Conservation (phyloP, 2,888 invertebrate genomes). For the Protula sp. region DNA sequence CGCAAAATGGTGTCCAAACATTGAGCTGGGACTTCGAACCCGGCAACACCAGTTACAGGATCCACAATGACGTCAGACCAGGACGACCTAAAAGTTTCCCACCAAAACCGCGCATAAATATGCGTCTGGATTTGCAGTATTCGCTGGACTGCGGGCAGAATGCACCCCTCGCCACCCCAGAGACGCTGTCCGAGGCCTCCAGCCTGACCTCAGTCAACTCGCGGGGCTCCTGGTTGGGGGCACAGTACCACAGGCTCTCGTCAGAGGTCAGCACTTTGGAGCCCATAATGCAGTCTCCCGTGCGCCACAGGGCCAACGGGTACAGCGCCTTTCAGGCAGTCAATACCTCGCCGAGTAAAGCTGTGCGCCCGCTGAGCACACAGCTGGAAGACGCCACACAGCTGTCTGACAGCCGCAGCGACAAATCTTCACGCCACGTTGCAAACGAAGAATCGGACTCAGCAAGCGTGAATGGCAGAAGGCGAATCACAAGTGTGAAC, state of each 20-base stretch:
- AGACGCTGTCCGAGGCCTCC: conserved; percentile 73
- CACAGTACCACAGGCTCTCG: conserved; percentile 16
- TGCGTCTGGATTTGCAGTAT: conserved; percentile 9
- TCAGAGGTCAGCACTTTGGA: conserved; percentile 27
- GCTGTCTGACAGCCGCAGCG: not conserved
- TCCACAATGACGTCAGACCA: not conserved
- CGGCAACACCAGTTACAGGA: not conserved
- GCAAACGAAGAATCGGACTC: not conserved
- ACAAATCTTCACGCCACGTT: not conserved
- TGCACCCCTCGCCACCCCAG: conserved; percentile 77
- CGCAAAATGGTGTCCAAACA: not conserved
- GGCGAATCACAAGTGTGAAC: not conserved
- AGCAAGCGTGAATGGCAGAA: not conserved
- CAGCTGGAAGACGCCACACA: not conserved
- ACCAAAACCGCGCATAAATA: conserved; percentile 4
- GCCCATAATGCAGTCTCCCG: conserved; percentile 37
- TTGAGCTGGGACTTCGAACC: not conserved
- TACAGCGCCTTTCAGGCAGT: too few species aligned
- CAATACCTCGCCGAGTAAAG: too few species aligned
- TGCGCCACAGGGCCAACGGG: conserved; percentile 3
- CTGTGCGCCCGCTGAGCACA: not conserved
- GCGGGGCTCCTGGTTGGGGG: conserved; percentile 5
- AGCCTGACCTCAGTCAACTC: conserved; percentile 63
- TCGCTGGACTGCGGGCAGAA: not conserved
- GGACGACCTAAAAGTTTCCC: not conserved